A percentile compares a stretch with the other conserved stretches of the same genome.
Conservation (phyloP, 2,888 invertebrate genomes). For the Nomada lathburiana region DNA sequence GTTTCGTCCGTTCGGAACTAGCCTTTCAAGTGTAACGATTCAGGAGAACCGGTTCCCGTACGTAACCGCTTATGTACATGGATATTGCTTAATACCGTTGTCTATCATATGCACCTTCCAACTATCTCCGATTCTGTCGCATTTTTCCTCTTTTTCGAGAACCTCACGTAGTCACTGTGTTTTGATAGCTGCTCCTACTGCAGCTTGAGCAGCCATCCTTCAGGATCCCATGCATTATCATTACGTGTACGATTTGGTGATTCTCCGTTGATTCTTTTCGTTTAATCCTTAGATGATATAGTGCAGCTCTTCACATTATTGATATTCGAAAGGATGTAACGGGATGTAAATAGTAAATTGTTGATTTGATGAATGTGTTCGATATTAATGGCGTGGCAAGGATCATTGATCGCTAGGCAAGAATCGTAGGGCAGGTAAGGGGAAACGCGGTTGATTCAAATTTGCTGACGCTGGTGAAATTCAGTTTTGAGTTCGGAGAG, state of each 20-base stretch:
- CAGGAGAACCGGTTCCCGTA: conserved; percentile 59
- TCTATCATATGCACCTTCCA: conserved; percentile 45
- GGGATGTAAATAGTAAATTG: conserved; percentile 16
- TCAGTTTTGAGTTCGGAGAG: background rate
- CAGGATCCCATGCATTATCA: conserved; percentile 18
- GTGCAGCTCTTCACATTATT: conserved; percentile 1
- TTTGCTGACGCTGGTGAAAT: background rate
- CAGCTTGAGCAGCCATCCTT: conserved; percentile 9
- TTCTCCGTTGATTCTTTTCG: background rate
- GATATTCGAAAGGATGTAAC: background rate
- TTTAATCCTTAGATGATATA: background rate
- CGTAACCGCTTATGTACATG: conserved; percentile 61
- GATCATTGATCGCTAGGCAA: conserved; percentile 42
- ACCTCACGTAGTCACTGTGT: conserved; percentile 36
- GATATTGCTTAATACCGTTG: conserved; percentile 57
- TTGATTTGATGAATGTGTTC: conserved; percentile 27
- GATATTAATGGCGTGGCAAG: conserved; percentile 38
- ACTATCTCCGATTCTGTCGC: conserved; percentile 23
- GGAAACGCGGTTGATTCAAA: conserved; percentile 34
- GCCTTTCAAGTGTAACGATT: conserved; percentile 61
- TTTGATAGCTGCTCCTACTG: conserved; percentile 42
- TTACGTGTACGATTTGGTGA: background rate
- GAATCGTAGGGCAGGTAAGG: conserved; percentile 15
- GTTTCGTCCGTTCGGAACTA: conserved; percentile 44
- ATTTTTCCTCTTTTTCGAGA: conserved; percentile 30